phyloP scores from a whole-genome alignment of 2,113 vertebrate species.

The Microtus pennsylvanicus region DNA sequence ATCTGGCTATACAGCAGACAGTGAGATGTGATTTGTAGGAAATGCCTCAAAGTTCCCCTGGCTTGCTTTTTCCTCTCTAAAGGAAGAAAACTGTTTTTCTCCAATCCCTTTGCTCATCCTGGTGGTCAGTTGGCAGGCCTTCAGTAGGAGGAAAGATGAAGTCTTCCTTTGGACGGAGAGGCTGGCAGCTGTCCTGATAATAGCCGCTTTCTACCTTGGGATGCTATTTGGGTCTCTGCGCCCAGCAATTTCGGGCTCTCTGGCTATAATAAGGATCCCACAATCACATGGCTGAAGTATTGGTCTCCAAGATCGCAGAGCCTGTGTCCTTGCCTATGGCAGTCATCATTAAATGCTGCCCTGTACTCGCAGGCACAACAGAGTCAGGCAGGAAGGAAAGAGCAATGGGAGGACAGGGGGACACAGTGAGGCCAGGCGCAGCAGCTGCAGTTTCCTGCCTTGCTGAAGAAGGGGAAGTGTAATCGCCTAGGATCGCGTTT shows the following conservation, averaged over 20 bases:
- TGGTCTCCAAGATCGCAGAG: neutral
- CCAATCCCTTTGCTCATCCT: neutral
- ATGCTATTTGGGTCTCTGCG: neutral
- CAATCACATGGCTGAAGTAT: neutral
- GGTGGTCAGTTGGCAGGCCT: neutral
- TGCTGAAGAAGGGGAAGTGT: neutral
- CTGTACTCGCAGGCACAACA: neutral
- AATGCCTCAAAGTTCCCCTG: neutral
- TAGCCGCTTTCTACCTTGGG: neutral
- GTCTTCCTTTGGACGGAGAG: neutral
- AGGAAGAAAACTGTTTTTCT: neutral
- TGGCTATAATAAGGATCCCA: slow-evolving; percentile 59
- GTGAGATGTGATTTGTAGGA: neutral
- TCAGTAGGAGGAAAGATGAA: neutral
- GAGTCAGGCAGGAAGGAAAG: neutral
- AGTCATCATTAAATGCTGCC: neutral
- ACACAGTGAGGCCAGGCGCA: neutral
- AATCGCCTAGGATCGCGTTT: neutral
- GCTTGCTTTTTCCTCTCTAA: neutral
- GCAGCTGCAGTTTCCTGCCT: neutral
- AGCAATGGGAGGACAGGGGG: too few species aligned
- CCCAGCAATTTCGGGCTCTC: neutral
- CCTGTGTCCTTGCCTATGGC: neutral
- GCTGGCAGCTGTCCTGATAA: neutral
- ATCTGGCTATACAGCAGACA: neutral